These are phyloP conservation scores for Strigops habroptila DNA, from an alignment of 2,113 vertebrate species.

Conservation along the genomic window DNA sequence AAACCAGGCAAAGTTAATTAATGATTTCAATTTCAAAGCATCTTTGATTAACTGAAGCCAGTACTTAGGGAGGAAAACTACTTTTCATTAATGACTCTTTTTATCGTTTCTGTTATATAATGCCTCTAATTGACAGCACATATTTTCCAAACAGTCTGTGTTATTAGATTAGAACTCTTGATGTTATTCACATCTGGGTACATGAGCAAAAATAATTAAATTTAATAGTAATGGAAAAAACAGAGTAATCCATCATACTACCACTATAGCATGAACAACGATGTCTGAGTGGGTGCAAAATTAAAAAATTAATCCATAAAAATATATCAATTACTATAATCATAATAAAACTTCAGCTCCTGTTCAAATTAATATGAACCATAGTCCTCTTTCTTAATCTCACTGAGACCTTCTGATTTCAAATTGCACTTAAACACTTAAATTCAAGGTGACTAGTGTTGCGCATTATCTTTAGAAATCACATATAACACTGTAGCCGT, in stretches of 20 bases:
- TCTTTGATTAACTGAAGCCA: slow-evolving; percentile 71
- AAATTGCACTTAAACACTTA: not conserved
- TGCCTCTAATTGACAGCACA: slow-evolving; percentile 66
- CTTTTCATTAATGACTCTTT: slow-evolving; percentile 72
- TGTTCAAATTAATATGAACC: not conserved
- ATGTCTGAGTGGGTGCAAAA: slow-evolving; percentile 37
- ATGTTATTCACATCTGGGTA: slow-evolving; percentile 63
- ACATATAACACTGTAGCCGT: not conserved
- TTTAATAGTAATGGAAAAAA: slow-evolving; percentile 72
- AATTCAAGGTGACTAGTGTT: not conserved
- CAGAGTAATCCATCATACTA: slow-evolving; percentile 65
- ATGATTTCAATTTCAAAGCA: slow-evolving; percentile 70
- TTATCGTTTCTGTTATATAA: slow-evolving; percentile 69
- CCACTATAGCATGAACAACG: not conserved
- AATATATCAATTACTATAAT: slow-evolving; percentile 59
- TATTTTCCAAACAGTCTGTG: slow-evolving; percentile 67
- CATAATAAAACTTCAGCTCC: slow-evolving; percentile 43
- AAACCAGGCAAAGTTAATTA: slow-evolving; percentile 67
- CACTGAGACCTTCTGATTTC: not conserved
- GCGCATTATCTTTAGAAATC: not conserved
- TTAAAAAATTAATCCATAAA: slow-evolving; percentile 66
- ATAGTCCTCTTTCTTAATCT: not conserved
- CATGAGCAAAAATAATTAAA: slow-evolving; percentile 72
- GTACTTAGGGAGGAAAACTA: slow-evolving; percentile 34
- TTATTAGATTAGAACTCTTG: slow-evolving; percentile 71